These are phyloP conservation scores for Abrostola triplasia DNA, from an alignment of 2,888 invertebrate species.

Conservation along the genomic window DNA sequence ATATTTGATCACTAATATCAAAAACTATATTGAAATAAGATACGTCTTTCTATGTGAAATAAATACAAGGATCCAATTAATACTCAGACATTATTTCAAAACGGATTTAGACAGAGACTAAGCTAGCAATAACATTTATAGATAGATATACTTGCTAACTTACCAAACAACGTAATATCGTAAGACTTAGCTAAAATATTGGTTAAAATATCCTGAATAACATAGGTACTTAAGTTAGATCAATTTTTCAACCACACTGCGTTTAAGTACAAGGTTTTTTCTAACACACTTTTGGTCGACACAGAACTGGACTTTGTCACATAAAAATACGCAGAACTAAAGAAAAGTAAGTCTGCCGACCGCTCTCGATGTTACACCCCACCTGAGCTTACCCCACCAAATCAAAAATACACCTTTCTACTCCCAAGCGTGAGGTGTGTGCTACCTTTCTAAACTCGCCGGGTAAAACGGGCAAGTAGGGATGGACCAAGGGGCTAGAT, in stretches of 20 bases:
- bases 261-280: conserved; percentile 2
- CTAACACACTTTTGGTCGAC: conserved; percentile 20
- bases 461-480: conserved; percentile 80
- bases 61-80: too few relatives aligned
- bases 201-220: too few relatives aligned
- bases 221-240: too few relatives aligned
- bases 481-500: conserved; percentile 81
- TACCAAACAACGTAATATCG: conserved; percentile 12
- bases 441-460: conserved; percentile 73
- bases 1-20: too few relatives aligned
- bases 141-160: neutral
- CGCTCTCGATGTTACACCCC: conserved; percentile 67
- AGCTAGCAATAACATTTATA: too few relatives aligned
- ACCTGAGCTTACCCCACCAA: conserved; percentile 72
- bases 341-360: conserved; percentile 40
- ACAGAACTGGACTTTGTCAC: conserved; percentile 55
- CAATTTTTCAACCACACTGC: neutral
- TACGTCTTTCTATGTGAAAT: too few relatives aligned
- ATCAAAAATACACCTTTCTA: conserved; percentile 64
- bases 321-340: conserved; percentile 49
- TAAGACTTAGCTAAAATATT: too few relatives aligned
- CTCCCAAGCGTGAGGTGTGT: conserved; percentile 37
- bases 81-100: too few relatives aligned
- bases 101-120: too few relatives aligned
- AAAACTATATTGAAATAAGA: too few relatives aligned